phyloP scores from a whole-genome alignment of 2,797 vertebrate genomes.

The Rousettus madagascariensis region DNA sequence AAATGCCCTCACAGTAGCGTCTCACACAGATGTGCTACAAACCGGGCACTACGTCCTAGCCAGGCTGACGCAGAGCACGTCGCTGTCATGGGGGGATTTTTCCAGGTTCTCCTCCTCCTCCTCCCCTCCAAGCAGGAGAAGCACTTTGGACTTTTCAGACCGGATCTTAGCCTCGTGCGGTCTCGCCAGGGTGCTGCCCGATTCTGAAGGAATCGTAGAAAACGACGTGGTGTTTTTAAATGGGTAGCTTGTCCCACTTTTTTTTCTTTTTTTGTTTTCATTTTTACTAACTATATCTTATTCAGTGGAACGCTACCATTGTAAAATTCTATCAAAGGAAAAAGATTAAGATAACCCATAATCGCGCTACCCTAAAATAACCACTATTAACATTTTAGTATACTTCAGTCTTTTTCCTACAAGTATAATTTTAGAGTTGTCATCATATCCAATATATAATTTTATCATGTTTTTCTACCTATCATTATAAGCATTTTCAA shows the following conservation, averaged over 20 bases:
- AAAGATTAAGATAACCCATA: constrained; percentile 49
- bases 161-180: no score
- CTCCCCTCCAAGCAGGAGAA: no score
- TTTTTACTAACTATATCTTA: constrained; percentile 44
- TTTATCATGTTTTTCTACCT: constrained; percentile 48
- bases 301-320: constrained; percentile 33
- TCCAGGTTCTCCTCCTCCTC: neutral
- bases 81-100: no score
- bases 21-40: neutral
- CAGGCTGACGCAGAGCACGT: neutral
- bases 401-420: neutral
- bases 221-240: constrained; percentile 32
- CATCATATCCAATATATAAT: constrained; percentile 38
- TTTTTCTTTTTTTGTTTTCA: no score
- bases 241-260: neutral
- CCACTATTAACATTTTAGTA: neutral
- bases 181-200: no score
- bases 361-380: constrained; percentile 54
- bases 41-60: neutral
- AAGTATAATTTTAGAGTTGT: constrained; percentile 54
- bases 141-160: no score
- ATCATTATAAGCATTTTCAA: constrained; percentile 31
- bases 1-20: neutral
- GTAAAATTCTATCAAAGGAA: constrained; percentile 58
- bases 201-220: neutral